Base-by-base conservation (phyloP, 2,888 invertebrate genomes). In the Nesidiocoris tenuis region DNA sequence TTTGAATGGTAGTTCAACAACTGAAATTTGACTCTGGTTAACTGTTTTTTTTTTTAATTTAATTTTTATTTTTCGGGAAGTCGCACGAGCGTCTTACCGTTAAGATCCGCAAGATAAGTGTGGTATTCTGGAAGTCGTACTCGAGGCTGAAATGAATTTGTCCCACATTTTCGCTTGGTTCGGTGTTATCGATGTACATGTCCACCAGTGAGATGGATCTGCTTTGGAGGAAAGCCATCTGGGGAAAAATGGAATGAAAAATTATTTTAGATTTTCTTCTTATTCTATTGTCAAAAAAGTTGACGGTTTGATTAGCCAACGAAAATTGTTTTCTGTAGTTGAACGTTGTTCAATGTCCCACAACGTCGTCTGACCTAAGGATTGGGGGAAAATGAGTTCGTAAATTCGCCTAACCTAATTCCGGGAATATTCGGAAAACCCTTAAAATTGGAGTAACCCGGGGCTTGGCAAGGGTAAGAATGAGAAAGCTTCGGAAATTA, bases 101-200 rank as follows among this genome's bases (percentile, higher is more conserved):
- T 82, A 95, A 90, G 83, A 95, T 94, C 86, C 93, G 91, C 81
- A 95, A 85, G 82, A 95, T 93, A 82, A 95, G 89, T 79, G 95
- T 95, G 78, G 94, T 94, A 82, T 94, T 94, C 87, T 94, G 94
- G 86, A 94, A 95, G 86, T 95, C 95, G 84, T 95, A 95, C 84
- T 95, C 95, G 84, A 95, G 85, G 74, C 94, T 94, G 87, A 95
- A 95, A 84, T 95, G 95, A 81, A 95, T 95, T 86, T 95, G 95
- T 74, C 95, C 95, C 80, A 95, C 95, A 85, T 95, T 95, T 86
- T 95, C 95, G 80, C 93, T 93, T 0, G 95, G 92, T 84, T 95
- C 95, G 77, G 93, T 90, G 85, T 93, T 94, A 86, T 95, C 95
- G 85, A 95, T 94, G 87, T 95, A 95, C 94, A 95, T 95, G 84